A percentile compares a stretch with the other conserved stretches of the same genome.
phyloP scores from a whole-genome alignment of 1,140 invertebrate species.

The Cherax destructor region DNA sequence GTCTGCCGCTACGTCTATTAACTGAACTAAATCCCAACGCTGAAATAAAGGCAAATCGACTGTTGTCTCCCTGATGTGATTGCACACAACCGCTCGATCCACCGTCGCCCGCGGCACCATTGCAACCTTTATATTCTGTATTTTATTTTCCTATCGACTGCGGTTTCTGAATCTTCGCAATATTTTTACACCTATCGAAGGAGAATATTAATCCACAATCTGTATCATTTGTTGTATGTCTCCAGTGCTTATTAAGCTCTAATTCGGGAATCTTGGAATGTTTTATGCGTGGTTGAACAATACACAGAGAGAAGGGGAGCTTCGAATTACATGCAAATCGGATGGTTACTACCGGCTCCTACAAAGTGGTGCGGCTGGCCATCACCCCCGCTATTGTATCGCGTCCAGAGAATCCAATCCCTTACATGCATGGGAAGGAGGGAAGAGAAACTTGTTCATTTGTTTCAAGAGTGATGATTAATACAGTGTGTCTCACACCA shows the following conservation, averaged over 20 bases:
- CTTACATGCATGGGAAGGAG: neutral
- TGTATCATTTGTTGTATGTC: too few relatives aligned
- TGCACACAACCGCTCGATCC: neutral
- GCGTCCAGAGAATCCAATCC: neutral
- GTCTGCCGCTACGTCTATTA: neutral
- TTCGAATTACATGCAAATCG: slow-evolving; percentile 6
- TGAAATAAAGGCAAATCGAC: neutral
- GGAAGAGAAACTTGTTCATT: neutral
- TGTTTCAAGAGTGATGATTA: neutral
- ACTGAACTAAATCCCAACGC: neutral
- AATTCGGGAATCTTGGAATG: neutral
- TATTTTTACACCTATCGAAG: neutral
- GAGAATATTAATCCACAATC: neutral
- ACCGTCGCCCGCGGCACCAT: neutral
- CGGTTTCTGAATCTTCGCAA: neutral
- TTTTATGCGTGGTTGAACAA: neutral
- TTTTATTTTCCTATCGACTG: neutral
- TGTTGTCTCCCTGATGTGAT: neutral
- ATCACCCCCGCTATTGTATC: slow-evolving; percentile 3
- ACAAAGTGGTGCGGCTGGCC: neutral
- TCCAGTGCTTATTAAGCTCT: neutral
- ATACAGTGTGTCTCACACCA: too few relatives aligned
- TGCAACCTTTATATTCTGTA: neutral
- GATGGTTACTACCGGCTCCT: neutral
- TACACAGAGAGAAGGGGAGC: neutral